Evolutionary conservation across 2,797 vertebrate species (phyloP).

Genomic region (Manis javanica): DNA sequence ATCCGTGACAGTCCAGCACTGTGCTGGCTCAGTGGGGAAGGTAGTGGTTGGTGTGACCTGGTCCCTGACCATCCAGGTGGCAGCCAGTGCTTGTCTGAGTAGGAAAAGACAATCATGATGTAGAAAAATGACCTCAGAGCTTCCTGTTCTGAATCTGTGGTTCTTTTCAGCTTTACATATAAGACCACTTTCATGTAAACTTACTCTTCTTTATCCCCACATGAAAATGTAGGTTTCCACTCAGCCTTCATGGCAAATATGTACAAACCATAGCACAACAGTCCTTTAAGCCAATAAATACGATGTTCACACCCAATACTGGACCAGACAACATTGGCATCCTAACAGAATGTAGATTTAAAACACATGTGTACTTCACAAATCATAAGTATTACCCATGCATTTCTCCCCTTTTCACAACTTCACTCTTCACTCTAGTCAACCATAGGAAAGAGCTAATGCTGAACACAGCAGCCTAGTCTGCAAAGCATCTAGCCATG

Average conservation of each 20-base stretch:
- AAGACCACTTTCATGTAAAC: not conserved
- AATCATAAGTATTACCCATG: rapidly evolving
- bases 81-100: not conserved
- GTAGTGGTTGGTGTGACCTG: not conserved
- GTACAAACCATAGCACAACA: not conserved
- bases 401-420: not conserved
- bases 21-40: not conserved
- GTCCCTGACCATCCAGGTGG: not conserved
- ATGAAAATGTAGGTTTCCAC: not conserved
- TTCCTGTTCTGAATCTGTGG: not conserved
- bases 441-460: conserved; percentile 87
- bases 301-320: not conserved
- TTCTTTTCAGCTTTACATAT: not conserved
- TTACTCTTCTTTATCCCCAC: not conserved
- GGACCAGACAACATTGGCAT: not conserved
- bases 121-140: not conserved
- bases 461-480: conserved; percentile 94
- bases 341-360: not conserved
- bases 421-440: not conserved
- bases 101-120: not conserved
- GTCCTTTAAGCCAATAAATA: not conserved
- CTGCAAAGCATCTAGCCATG: conserved; percentile 98
- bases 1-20: not conserved
- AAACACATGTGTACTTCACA: not conserved
- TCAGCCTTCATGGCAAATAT: not conserved